phyloP scores from a whole-genome alignment of 92 coral and sea anemone genomes.

The Epizoanthus scotinus region DNA sequence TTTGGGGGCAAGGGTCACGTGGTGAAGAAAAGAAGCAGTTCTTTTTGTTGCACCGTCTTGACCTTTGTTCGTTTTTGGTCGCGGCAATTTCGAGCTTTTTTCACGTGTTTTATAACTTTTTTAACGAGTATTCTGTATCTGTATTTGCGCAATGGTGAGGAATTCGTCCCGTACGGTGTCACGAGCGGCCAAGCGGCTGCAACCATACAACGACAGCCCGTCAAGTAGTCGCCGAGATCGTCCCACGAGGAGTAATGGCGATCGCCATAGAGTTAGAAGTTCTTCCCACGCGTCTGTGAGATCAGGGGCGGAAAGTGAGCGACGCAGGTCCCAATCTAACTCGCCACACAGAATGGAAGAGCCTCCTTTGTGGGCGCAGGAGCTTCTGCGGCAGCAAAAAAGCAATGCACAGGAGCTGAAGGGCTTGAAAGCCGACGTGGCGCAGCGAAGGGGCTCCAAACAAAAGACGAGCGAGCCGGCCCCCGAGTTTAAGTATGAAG shows the following conservation, averaged over 20 bases:
- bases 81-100: not conserved
- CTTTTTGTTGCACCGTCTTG: too few species aligned
- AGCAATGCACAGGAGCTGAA: slow-evolving; percentile 40
- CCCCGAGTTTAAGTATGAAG: slow-evolving; percentile 44
- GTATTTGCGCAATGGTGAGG: slow-evolving; percentile 12
- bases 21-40: too few species aligned
- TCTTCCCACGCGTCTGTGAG: slow-evolving; percentile 10
- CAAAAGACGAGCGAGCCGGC: slow-evolving; percentile 18
- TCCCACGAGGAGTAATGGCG: slow-evolving; percentile 22
- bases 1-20: too few species aligned
- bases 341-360: slow-evolving; percentile 9
- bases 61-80: too few species aligned
- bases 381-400: slow-evolving; percentile 41
- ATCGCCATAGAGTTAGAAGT: not conserved
- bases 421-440: slow-evolving; percentile 32
- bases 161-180: slow-evolving; percentile 28
- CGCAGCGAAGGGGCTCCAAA: not conserved
- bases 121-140: slow-evolving; percentile 1
- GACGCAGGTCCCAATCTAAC: slow-evolving; percentile 1
- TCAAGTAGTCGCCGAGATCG: not conserved
- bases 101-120: not conserved
- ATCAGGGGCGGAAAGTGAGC: slow-evolving; percentile 1
- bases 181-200: slow-evolving; percentile 31
- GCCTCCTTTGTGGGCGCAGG: slow-evolving; percentile 46
- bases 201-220: slow-evolving; percentile 37